A percentile compares a stretch with the other conserved stretches of the same genome.
Evolutionary conservation across 2,888 invertebrate genomes (phyloP).

Genomic region (Cabera pusaria): DNA sequence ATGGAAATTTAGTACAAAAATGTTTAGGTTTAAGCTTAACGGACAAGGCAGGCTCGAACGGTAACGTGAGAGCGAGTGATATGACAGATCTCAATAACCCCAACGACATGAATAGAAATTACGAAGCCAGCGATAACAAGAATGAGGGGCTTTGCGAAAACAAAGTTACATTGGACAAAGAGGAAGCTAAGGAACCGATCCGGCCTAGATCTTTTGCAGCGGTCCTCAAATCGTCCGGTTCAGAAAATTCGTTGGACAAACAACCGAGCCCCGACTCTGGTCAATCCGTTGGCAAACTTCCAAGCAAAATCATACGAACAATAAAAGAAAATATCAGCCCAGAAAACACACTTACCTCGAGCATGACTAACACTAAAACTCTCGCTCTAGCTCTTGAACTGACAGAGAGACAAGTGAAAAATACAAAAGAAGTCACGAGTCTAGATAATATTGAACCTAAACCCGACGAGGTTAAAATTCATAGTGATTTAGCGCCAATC

Average conservation of each 20-base stretch:
- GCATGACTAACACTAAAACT: slow-evolving; percentile 66
- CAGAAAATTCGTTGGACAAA: slow-evolving; percentile 70
- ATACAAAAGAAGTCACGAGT: slow-evolving; percentile 46
- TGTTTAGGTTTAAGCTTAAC: slow-evolving; percentile 72
- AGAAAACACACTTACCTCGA: slow-evolving; percentile 80
- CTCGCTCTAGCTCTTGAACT: slow-evolving; percentile 64
- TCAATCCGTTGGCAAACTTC: slow-evolving; percentile 74
- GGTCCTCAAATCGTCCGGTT: slow-evolving; percentile 69
- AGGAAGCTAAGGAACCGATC: slow-evolving; percentile 49
- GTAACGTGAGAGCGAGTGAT: slow-evolving; percentile 54
- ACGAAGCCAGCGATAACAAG: slow-evolving; percentile 35
- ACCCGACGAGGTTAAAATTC: slow-evolving; percentile 46
- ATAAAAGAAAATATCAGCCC: slow-evolving; percentile 86
- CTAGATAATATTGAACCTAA: slow-evolving; percentile 49
- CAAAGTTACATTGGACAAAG: slow-evolving; percentile 25
- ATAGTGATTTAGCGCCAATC: slow-evolving; percentile 65
- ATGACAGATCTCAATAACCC: slow-evolving; percentile 68
- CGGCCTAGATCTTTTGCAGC: slow-evolving; percentile 72
- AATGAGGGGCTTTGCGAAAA: slow-evolving; percentile 15
- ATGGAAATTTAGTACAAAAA: slow-evolving; percentile 78
- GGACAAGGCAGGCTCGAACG: slow-evolving; percentile 48
- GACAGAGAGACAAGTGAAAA: slow-evolving; percentile 54
- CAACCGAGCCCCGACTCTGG: slow-evolving; percentile 67
- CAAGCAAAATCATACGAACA: slow-evolving; percentile 81
- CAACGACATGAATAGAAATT: slow-evolving; percentile 64